Conservation (phyloP, 2,888 invertebrate genomes). For the Sylvicola cinctus region DNA sequence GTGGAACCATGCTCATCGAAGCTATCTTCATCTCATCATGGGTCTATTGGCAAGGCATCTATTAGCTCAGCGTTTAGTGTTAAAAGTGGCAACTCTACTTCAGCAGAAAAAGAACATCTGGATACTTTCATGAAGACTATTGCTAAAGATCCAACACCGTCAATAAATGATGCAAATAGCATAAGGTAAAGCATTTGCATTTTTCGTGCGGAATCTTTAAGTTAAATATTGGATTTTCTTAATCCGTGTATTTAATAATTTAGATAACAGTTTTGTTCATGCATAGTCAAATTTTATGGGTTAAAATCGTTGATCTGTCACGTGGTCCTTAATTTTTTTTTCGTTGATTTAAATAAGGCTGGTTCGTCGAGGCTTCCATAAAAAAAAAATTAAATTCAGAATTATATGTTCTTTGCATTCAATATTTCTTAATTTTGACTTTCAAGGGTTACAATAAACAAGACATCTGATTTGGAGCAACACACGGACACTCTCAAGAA, state of each 20-base stretch:
- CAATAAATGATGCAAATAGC: constrained; percentile 34
- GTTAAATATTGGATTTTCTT: too few species aligned
- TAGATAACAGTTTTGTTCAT: too few species aligned
- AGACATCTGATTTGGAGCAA: constrained; percentile 29
- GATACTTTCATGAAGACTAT: constrained; percentile 60
- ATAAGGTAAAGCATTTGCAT: constrained; percentile 23
- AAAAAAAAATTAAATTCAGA: too few species aligned
- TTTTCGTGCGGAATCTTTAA: too few species aligned
- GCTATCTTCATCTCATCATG: constrained; percentile 19
- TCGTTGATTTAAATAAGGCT: too few species aligned
- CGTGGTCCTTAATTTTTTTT: too few species aligned
- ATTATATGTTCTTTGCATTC: too few species aligned
- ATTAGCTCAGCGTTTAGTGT: constrained; percentile 25
- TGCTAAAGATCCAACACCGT: constrained; percentile 41
- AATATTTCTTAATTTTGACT: not conserved
- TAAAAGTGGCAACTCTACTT: constrained; percentile 24
- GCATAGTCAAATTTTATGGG: too few species aligned
- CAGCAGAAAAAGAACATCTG: constrained; percentile 16
- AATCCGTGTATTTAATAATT: too few species aligned
- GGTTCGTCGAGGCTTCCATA: too few species aligned
- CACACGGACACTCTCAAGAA: constrained; percentile 45
- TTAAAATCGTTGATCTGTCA: too few species aligned
- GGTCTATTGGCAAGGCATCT: constrained; percentile 26
- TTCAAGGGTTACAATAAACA: constrained; percentile 25
- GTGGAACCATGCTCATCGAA: constrained; percentile 24